phyloP scores from a whole-genome alignment of 2,888 invertebrate genomes.

The Adineta ricciae region DNA sequence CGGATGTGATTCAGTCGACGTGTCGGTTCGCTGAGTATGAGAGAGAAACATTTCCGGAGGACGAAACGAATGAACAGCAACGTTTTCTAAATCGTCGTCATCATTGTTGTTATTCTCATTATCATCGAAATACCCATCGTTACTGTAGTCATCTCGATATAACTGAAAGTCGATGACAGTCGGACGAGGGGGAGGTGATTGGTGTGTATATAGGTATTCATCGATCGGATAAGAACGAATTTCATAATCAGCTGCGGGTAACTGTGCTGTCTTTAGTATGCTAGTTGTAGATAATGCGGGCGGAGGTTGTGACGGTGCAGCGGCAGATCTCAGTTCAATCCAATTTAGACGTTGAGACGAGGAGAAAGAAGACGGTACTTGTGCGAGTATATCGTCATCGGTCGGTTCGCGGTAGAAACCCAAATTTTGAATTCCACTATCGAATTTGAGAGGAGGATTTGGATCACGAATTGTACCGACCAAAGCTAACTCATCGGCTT shows the following conservation, averaged over 20 bases:
- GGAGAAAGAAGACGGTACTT: background rate
- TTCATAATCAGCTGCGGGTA: background rate
- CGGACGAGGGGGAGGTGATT: background rate
- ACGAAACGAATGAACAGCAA: background rate
- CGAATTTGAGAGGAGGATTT: background rate
- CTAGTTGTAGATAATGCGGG: background rate
- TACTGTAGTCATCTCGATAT: background rate
- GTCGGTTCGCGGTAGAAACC: background rate
- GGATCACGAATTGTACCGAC: background rate
- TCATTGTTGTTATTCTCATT: background rate
- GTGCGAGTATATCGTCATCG: background rate
- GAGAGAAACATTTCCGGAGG: background rate
- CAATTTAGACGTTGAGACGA: background rate
- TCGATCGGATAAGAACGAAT: background rate
- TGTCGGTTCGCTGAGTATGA: background rate
- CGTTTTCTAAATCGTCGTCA: background rate
- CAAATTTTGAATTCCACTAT: background rate
- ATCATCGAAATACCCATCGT: background rate
- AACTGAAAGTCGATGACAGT: background rate
- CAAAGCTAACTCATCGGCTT: conserved; percentile 16
- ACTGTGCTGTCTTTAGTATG: background rate
- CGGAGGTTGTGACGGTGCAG: no score
- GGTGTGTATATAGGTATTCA: background rate
- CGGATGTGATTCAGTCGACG: background rate
- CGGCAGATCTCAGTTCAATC: background rate